Evolutionary conservation across 2,888 invertebrate species (phyloP).

Genomic region (Ctena decussata): DNA sequence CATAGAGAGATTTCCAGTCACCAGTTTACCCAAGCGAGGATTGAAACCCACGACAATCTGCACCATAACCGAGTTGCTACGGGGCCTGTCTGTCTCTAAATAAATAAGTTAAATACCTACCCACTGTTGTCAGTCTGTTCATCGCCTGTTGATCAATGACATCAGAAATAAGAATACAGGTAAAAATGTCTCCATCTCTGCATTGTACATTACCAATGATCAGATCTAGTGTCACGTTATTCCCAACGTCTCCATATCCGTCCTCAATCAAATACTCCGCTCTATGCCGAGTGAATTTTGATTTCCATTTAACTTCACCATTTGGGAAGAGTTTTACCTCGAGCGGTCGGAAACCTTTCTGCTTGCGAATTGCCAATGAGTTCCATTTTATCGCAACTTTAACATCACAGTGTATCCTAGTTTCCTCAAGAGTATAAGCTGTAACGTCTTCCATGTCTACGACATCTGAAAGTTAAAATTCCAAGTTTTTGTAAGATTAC

Average conservation of each 20-base stretch:
- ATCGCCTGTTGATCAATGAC: not conserved
- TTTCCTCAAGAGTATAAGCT: conserved; percentile 39
- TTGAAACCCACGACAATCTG: too few relatives aligned
- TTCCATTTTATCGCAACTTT: conserved; percentile 43
- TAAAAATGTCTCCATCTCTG: conserved; percentile 37
- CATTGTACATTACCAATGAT: conserved; percentile 48
- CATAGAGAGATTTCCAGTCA: too few relatives aligned
- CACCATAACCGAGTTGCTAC: too few relatives aligned
- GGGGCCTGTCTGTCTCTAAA: too few relatives aligned
- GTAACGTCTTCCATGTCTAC: conserved; percentile 35
- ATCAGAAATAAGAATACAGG: conserved; percentile 30
- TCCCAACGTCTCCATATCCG: conserved; percentile 19
- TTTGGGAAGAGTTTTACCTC: conserved; percentile 29
- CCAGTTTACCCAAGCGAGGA: too few relatives aligned
- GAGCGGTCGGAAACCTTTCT: conserved; percentile 22
- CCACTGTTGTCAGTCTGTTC: conserved; percentile 45
- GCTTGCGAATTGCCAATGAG: conserved; percentile 31
- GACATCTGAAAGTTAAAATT: conserved; percentile 49
- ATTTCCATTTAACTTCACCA: conserved; percentile 35
- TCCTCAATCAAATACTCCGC: conserved; percentile 30
- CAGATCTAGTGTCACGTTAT: conserved; percentile 32
- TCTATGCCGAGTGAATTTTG: conserved; percentile 38
- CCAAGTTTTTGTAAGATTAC: too few relatives aligned
- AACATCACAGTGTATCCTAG: conserved; percentile 37
- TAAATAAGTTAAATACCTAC: conserved; percentile 40